Percentiles rank a stretch among this genome's conserved stretches.
Conservation (phyloP, 1,140 invertebrate genomes). For the Drosophila pseudoobscura region DNA sequence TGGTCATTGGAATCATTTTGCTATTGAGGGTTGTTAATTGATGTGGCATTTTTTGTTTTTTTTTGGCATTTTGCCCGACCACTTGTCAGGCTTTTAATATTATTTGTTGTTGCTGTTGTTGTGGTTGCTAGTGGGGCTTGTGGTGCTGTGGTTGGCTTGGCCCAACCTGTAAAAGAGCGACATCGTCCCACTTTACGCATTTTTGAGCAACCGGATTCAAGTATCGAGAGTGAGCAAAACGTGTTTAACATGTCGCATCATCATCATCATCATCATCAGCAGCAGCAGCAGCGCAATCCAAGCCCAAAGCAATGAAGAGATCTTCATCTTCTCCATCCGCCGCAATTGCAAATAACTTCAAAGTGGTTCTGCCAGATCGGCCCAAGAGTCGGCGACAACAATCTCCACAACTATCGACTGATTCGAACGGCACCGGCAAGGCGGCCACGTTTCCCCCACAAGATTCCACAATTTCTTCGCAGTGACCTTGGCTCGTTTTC, state of each 20-base stretch:
- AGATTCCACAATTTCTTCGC: constrained; percentile 71
- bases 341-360: constrained; percentile 61
- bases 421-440: background rate
- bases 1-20: constrained; percentile 23
- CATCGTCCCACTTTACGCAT: constrained; percentile 79
- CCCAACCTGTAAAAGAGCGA: constrained; percentile 66
- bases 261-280: constrained; percentile 3
- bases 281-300: constrained; percentile 10
- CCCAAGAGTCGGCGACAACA: constrained; percentile 41
- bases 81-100: constrained; percentile 73
- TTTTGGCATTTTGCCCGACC: constrained; percentile 77
- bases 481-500: constrained; percentile 79
- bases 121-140: constrained; percentile 23
- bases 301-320: constrained; percentile 28
- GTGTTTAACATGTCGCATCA: constrained; percentile 72
- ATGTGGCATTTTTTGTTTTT: constrained; percentile 73
- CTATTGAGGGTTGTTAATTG: constrained; percentile 66
- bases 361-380: constrained; percentile 66
- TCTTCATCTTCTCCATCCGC: constrained; percentile 34
- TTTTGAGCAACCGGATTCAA: constrained; percentile 73
- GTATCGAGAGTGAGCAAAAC: constrained; percentile 44
- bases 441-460: constrained; percentile 17
- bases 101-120: background rate
- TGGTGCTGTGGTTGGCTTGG: constrained; percentile 14
- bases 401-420: constrained; percentile 5